Base-by-base conservation (phyloP, 2,888 invertebrate species). In the Chouioia cunea region DNA sequence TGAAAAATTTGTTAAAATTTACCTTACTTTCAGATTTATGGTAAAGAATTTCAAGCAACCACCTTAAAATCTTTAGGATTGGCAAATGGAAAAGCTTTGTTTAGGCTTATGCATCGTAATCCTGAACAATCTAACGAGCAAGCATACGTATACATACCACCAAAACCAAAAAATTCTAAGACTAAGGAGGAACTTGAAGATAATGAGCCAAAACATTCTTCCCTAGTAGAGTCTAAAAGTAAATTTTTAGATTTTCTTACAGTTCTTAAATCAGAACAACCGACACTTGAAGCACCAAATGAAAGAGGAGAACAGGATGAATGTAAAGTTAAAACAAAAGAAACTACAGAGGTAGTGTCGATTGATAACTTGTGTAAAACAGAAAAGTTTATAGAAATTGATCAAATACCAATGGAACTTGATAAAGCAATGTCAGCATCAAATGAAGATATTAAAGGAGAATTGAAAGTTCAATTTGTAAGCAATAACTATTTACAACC, bases 61-160 rank as follows among this genome's bases (percentile, higher is more conserved):
- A 92, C 93, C 0, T 87, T 97, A 27, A 90, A 91, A 78, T 91
- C 91, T 56, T 86, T 97, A 66, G 97, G 96, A 14, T 87, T 97
- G 59, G 91, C 92, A 48, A 87, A 89, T 73, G 95, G 95, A 6
- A 89, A 92, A 82, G 95, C 93, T 15, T 90, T 94, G 82, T 86
- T 96, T 53, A 87, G 93, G 74, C 82, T 93, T 70, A 84, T 92
- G 46, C 88, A 92, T 79, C 91, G 91, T 82, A 85, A 87, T 71
- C 89, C 90, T n/a, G 91, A 91, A 77, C 90, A 91, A 79, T 85
- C 91, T 15, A 89, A 87, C 79, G 89, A 85, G 16, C 93, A 93
- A 87, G 93, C 93, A 0, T 93, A 93, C 86, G 90, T 93, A 6
- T 89, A 91, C 76, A 85, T 88, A 62, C 88, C 90, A 16, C 73